phyloP scores from a whole-genome alignment of 30 jellyfish, hydroid and myxozoan genomes.

The Calvadosia cruxmelitensis region DNA sequence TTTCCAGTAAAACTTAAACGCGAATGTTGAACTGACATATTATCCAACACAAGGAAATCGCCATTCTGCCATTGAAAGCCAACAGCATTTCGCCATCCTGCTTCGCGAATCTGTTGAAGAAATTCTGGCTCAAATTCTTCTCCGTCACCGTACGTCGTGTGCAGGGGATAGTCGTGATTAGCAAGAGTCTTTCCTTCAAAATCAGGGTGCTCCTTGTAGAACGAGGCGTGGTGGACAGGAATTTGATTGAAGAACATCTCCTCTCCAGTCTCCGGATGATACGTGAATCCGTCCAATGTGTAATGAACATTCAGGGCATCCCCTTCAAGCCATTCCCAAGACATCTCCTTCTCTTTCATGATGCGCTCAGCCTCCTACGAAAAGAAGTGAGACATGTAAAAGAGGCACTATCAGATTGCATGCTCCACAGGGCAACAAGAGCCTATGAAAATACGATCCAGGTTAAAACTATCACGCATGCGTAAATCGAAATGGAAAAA shows the following conservation, averaged over 20 bases:
- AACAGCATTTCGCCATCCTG: conserved; percentile 18
- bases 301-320: conserved; percentile 10
- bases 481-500: no score
- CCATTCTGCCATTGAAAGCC: conserved; percentile 11
- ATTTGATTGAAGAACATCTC: conserved; percentile 25
- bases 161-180: conserved; percentile 16
- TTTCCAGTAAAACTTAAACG: conserved; percentile 26
- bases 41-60: conserved; percentile 29
- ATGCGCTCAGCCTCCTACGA: not conserved
- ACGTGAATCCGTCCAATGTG: not conserved
- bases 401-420: no score
- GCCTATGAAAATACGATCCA: no score
- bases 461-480: no score
- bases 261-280: conserved; percentile 22
- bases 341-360: no score
- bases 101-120: conserved; percentile 19
- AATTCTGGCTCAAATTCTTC: conserved; percentile 16
- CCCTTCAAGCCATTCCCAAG: conserved; percentile 26
- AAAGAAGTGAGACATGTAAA: no score
- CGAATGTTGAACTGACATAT: conserved; percentile 14
- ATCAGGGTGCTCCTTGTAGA: conserved; percentile 15
- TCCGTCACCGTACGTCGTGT: conserved; percentile 41
- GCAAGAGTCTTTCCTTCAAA: not conserved
- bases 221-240: conserved; percentile 14
- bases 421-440: no score